Percentiles rank a stretch among this genome's conserved stretches.
Conservation (phyloP, 2,113 vertebrate species). For the Bettongia penicillata region DNA sequence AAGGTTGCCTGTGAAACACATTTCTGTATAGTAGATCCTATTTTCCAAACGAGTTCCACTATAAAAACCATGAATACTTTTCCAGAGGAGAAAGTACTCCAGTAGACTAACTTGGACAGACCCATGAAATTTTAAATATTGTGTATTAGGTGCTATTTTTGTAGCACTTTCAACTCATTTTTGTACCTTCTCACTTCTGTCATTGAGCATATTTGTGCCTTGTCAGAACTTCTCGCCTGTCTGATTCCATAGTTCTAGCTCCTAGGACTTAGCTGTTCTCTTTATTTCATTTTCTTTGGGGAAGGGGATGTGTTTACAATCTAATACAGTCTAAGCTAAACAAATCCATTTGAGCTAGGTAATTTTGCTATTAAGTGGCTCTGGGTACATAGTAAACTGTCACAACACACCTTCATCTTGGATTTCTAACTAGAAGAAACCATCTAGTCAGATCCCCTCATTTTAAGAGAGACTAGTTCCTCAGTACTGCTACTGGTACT, state of each 20-base stretch:
- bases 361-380: no score
- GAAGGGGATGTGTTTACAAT: neutral
- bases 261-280: neutral
- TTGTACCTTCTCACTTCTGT: neutral
- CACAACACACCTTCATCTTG: no score
- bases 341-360: neutral
- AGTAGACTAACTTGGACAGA: slow-evolving; percentile 39
- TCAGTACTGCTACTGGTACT: neutral
- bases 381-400: no score
- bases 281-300: neutral
- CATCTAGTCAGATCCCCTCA: neutral
- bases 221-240: neutral
- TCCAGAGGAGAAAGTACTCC: slow-evolving; percentile 2
- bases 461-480: neutral
- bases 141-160: neutral
- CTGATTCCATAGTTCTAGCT: neutral
- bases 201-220: neutral
- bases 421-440: neutral
- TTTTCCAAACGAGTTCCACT: slow-evolving; percentile 23
- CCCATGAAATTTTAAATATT: neutral
- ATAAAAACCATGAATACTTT: slow-evolving; percentile 12
- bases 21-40: slow-evolving; percentile 24
- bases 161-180: neutral
- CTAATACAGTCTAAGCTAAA: neutral
- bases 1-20: slow-evolving; percentile 38